Evolutionary conservation across 2,797 vertebrate species (phyloP), one percentile per base, ranked within the genome.

Genomic region (Poliocrania exsul): DNA sequence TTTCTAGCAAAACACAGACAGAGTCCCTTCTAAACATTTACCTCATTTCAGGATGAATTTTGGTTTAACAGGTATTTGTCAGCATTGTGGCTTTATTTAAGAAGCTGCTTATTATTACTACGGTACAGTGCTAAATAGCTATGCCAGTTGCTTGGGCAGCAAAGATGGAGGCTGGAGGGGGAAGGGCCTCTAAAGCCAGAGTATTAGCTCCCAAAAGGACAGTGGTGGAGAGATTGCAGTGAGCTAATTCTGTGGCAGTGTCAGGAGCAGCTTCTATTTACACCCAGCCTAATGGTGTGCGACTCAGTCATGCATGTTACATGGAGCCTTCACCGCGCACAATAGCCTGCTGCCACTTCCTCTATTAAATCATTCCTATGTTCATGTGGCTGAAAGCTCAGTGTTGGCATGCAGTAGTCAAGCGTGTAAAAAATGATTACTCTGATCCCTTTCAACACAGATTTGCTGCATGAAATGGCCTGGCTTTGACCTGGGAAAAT

Each of bases 321-420:
- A 96, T 87, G 79, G 92, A 95, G 94, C 84, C 93, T 92, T 95
- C 92, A 66, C 73, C 1, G n/a, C 46, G 61, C 95, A 97, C 96
- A 97, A 97, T 94, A 97, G 93, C 92, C 86, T 69, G 74, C 95
- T 96, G 94, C 96, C 83, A 94, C 85, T 97, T 96, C 95, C 94
- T 96, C 96, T 97, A 93, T 95, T 97, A 97, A 97, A 97, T 96
- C 96, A 94, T 95, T 95, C 93, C 92, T 96, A 94, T 90, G 90
- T 94, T 92, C 82, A 78, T 61, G 84, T 88, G 85, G 88, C 93
- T 87, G 58, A 94, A 92, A 94, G 86, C 95, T 96, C 81, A 72
- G 56, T 70, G 88, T 86, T 91, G 88, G 92, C 78, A 81, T 70
- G 77, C 75, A 90, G 88, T 96, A 87, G 86, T 93, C 94, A 96